phyloP scores from a whole-genome alignment of 2,888 invertebrate species.

The Cybosia mesomella region DNA sequence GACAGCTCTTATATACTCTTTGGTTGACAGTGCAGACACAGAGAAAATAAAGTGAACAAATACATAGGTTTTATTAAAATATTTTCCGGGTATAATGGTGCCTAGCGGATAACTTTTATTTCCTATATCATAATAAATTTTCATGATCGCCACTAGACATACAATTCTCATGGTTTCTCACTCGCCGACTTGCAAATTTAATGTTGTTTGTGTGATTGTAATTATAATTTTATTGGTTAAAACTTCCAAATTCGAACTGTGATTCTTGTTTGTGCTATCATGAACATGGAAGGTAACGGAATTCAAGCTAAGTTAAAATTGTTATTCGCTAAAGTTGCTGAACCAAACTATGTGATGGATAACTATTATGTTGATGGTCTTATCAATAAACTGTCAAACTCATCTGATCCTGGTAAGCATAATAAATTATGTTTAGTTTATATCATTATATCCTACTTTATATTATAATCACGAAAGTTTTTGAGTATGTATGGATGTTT shows the following conservation, averaged over 20 bases:
- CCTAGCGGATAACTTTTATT: not conserved
- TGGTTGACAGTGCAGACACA: not conserved
- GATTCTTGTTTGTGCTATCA: not conserved
- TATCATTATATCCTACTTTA: no score
- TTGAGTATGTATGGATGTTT: no score
- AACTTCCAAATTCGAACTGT: not conserved
- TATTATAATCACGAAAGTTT: no score
- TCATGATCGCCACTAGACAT: not conserved
- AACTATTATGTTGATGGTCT: conserved; percentile 89
- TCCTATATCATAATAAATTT: not conserved
- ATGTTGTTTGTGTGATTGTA: not conserved
- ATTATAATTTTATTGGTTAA: not conserved
- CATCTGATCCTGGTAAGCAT: conserved; percentile 79
- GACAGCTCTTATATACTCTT: no score
- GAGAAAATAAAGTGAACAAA: conserved; percentile 1
- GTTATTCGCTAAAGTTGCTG: conserved; percentile 86
- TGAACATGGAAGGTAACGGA: conserved; percentile 60
- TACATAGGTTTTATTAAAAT: not conserved
- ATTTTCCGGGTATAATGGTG: not conserved
- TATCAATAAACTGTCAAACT: conserved; percentile 86
- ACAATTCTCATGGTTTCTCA: not conserved
- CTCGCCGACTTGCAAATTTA: not conserved
- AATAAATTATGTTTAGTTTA: conserved; percentile 2
- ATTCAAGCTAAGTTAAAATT: conserved; percentile 84
- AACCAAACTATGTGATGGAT: conserved; percentile 87